Base-by-base conservation (phyloP, 2,797 vertebrate genomes). In the Sebastes oblongus region DNA sequence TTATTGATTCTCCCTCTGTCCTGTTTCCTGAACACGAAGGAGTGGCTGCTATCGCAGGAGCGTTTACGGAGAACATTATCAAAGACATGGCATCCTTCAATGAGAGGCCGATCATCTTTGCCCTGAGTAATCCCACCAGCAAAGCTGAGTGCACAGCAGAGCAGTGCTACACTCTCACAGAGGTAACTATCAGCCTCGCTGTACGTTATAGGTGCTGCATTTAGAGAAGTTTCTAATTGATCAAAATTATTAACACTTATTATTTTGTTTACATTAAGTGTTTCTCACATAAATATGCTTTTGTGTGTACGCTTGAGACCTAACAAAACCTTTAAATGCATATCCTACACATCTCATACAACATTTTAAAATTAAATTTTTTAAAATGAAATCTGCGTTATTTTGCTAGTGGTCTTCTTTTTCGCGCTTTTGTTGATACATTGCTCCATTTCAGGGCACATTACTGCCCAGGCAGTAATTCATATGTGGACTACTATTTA, bases 61-160 rank as follows among this genome's bases (percentile, higher is more conserved):
- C 98, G 0, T 99, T 99, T 83, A 98, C 97, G 0, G 98, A 98
- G 89, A 96, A 96, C 90, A 98, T 99, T 75, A 95, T 99, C 88
- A 96, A 94, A 93, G 96, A 97, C 95, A 98, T 99, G 98, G 97
- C 96, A 2, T 88, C 96, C 42, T 97, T 96, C 95, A 98, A 99
- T 0, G 93, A 98, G 84, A 96, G 95, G 82, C 98, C 98, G 2
- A 97, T 99, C 88, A 96, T 99, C 92, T 99, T 99, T 34, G 98
- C 98, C 72, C 95, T 99, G 81, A 99, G 98, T 91, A 99, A 99
- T 92, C 98, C 98, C 70, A 99, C 98, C 55, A 99, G 98, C 93
- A 99, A 99, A 92, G 97, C 98, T 0, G 98, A 99, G 94, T 99
- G 98, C 93, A 99, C 98, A 0, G 98, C 98, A 0, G 98, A 99